phyloP scores from a whole-genome alignment of 1,140 invertebrate species.

The Meloidogyne exigua region DNA sequence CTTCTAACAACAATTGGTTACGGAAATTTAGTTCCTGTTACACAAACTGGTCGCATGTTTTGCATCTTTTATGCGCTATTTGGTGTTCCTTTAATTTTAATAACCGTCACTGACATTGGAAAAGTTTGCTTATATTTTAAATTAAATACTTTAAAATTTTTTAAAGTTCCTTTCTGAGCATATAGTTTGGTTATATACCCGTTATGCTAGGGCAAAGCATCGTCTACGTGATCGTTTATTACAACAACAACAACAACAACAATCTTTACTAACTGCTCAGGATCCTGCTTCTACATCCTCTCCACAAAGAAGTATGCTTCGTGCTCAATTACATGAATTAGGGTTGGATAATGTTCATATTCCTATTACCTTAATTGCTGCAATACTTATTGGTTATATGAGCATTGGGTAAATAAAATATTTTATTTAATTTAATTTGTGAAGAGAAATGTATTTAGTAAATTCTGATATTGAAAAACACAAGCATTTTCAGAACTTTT shows the following conservation, averaged over 20 bases:
- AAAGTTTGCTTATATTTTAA: conserved; percentile 33
- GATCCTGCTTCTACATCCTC: background rate
- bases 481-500: too few relatives aligned
- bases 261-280: background rate
- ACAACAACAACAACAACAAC: background rate
- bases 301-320: conserved; percentile 26
- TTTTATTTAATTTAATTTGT: background rate
- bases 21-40: conserved; percentile 61
- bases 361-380: conserved; percentile 56
- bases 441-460: too few relatives aligned
- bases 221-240: conserved; percentile 9
- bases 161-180: conserved; percentile 57
- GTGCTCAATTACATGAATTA: conserved; percentile 22
- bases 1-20: conserved; percentile 62
- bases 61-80: conserved; percentile 63
- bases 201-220: conserved; percentile 22
- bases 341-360: conserved; percentile 57
- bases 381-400: conserved; percentile 61
- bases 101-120: conserved; percentile 62
- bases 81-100: conserved; percentile 62
- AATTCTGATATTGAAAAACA: background rate
- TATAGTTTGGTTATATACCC: conserved; percentile 57
- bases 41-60: conserved; percentile 38
- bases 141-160: background rate
- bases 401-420: conserved; percentile 41